phyloP scores from a whole-genome alignment of 2,113 vertebrate genomes.

The Candoia aspera region DNA sequence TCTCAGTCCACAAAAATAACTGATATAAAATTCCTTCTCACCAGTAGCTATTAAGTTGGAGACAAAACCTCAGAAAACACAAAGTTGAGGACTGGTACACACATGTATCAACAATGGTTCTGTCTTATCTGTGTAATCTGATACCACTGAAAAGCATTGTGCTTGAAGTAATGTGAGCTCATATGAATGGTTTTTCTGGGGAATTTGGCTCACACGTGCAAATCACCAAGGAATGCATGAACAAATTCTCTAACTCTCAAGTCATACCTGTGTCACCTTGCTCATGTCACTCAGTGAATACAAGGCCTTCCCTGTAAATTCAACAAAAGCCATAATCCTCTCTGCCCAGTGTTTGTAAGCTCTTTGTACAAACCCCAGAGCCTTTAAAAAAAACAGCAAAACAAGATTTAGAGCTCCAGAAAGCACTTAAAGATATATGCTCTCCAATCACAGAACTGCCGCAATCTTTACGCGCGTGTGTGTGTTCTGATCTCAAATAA shows the following conservation, averaged over 20 bases:
- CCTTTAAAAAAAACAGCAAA: neutral
- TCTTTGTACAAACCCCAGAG: neutral
- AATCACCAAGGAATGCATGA: neutral
- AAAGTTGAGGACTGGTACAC: neutral
- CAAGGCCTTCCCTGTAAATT: neutral
- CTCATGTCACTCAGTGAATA: neutral
- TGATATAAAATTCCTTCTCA: neutral
- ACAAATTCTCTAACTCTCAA: neutral
- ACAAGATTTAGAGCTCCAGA: neutral
- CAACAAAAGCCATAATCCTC: neutral
- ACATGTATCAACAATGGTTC: neutral
- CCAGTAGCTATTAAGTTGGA: neutral
- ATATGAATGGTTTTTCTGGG: neutral
- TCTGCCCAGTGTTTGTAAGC: neutral
- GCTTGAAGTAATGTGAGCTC: neutral
- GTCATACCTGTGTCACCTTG: neutral
- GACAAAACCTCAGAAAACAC: neutral
- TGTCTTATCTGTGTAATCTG: neutral
- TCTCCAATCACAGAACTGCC: neutral
- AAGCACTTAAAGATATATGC: neutral
- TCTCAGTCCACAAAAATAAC: neutral
- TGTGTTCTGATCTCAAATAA: neutral
- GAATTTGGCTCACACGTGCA: neutral
- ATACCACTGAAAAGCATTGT: neutral
- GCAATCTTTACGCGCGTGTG: neutral